Evolutionary conservation across 2,113 vertebrate species (phyloP).

Genomic region (Notarius quadriscutis): DNA sequence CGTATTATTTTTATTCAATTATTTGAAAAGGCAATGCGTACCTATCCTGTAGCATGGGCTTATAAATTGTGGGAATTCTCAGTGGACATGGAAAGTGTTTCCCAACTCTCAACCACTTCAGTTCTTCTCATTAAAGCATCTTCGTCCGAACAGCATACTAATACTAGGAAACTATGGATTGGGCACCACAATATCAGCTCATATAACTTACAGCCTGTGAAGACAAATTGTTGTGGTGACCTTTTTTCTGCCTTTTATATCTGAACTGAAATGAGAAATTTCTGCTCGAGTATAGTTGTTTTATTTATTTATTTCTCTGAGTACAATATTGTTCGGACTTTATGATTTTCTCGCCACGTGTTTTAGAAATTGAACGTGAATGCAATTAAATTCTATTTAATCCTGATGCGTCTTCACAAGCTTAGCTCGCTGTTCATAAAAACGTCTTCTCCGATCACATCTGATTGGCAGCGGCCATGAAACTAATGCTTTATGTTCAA

Average conservation of each 20-base stretch:
- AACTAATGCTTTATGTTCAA: constrained; percentile 70
- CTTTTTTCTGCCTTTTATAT: neutral
- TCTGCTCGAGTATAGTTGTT: neutral
- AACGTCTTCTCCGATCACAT: constrained; percentile 67
- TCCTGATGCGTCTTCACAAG: constrained; percentile 62
- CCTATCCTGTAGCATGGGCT: constrained; percentile 58
- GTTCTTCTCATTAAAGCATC: constrained; percentile 48
- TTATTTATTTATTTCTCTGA: neutral
- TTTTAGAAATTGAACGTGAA: constrained; percentile 68
- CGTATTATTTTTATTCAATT: neutral
- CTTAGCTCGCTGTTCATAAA: constrained; percentile 69
- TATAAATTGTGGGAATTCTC: constrained; percentile 57
- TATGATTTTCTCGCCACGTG: constrained; percentile 52
- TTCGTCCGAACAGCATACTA: constrained; percentile 42
- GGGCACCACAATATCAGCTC: neutral
- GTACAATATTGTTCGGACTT: neutral
- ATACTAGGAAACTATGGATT: constrained; percentile 51
- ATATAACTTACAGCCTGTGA: neutral
- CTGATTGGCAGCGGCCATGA: constrained; percentile 64
- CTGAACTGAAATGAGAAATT: neutral
- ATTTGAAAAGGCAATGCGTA: constrained; percentile 22
- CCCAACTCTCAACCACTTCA: constrained; percentile 55
- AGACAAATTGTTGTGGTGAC: neutral
- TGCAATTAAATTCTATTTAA: constrained; percentile 71
- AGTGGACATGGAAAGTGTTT: constrained; percentile 58